phyloP scores from a whole-genome alignment of 2,888 invertebrate genomes.

The Caenorhabditis becei region DNA sequence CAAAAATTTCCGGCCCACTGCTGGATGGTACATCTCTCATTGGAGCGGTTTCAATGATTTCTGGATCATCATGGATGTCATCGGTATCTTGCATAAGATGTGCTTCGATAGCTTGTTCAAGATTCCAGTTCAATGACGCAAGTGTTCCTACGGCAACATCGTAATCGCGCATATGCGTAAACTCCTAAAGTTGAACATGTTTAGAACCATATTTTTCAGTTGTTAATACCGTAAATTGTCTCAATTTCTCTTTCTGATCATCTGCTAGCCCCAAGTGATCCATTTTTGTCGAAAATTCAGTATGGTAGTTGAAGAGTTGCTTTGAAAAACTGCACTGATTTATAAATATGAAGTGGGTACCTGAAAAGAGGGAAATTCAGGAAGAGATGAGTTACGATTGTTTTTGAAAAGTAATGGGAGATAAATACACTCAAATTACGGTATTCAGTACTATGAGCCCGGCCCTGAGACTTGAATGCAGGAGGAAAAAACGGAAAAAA shows the following conservation, averaged over 20 bases:
- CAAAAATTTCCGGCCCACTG: conserved; percentile 7
- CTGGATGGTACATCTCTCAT: not conserved
- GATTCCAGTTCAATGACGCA: conserved; percentile 71
- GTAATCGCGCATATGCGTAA: conserved; percentile 65
- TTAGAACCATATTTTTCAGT: not conserved
- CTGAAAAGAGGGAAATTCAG: not conserved
- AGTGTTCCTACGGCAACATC: conserved; percentile 67
- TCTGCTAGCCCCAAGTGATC: conserved; percentile 48
- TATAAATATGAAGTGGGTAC: conserved; percentile 4
- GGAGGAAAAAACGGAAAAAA: too few species aligned
- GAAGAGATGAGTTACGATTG: too few species aligned
- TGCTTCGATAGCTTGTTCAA: conserved; percentile 68
- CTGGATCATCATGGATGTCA: conserved; percentile 51
- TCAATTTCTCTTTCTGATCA: conserved; percentile 61
- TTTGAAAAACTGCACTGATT: not conserved
- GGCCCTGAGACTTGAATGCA: too few species aligned
- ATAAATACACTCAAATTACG: too few species aligned
- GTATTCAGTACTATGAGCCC: too few species aligned
- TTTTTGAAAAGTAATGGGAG: too few species aligned
- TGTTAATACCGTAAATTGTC: conserved; percentile 58
- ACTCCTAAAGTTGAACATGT: conserved; percentile 60
- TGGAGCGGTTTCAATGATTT: conserved; percentile 47
- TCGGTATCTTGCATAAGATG: conserved; percentile 55
- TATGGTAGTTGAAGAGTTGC: not conserved
- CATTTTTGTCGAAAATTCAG: conserved; percentile 27